Base-by-base conservation (phyloP, 2,888 invertebrate species). In the Chromoteleia sp. region DNA sequence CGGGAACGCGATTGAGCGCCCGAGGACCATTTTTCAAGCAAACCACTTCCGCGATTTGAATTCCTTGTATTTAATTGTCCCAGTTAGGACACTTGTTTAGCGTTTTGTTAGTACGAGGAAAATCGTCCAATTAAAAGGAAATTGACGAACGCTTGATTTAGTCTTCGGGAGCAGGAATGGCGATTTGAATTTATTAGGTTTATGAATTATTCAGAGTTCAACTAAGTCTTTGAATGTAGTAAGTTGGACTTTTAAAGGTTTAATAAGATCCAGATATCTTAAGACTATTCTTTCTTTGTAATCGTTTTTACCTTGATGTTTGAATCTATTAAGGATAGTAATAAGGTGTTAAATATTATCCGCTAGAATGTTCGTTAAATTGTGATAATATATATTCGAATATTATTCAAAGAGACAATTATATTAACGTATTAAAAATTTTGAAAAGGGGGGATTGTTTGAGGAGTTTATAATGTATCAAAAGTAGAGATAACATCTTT, bases 11-110 rank as follows among this genome's bases (percentile, higher is more conserved):
- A 77, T 77, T 54, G 59, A 29, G 25, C 56, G 12, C 41, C 54
- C 17, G 56, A 41, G 67, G 68, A 76, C 79, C 71, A 54, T 76
- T 79, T 82, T 82, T 82, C 79, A 78, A 70, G 43, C 56, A 54
- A 67, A 30, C 50, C 45, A 78, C 76, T 82, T 82, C 82, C 82
- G 82, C n/a, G 25, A 39, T 33, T 67, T 7, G 21, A 25, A 58
- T 54, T 77, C 14, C 68, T 43, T 19, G 70, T 67, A 39, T 54
- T 68, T 43, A 21, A 52, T 50, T 74, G 63, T 12, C 61, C 77
- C 59, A 74, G 12, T 74, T 75, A 48, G 6, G 41, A 7, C 12
- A 30, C 19, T 56, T 70, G 36, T 52, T 73, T 54, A 36, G 45
- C 33, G 30, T 33, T 43, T 52, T 41, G 17, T 41, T 45, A 30